These are phyloP conservation scores for Halcyon smyrnensis DNA, from an alignment of 2,797 vertebrate genomes.

Conservation along the genomic window DNA sequence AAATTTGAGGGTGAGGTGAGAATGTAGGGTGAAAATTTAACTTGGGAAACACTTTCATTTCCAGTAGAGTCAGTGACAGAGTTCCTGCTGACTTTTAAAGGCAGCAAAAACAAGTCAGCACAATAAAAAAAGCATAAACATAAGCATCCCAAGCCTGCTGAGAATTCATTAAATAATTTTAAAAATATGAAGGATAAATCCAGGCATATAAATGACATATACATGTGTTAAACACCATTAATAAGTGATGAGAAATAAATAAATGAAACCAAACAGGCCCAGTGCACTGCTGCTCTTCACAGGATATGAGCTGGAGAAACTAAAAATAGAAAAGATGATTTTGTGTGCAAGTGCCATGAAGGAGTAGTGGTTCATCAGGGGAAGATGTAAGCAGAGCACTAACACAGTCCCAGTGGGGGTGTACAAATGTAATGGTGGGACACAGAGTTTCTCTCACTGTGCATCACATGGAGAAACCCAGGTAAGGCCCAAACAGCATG, in stretches of 20 bases:
- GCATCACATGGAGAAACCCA: background rate
- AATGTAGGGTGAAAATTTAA: background rate
- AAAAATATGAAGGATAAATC: conserved; percentile 27
- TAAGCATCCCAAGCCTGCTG: background rate
- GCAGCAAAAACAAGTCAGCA: background rate
- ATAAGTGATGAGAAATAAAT: conserved; percentile 64
- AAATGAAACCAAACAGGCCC: conserved; percentile 27
- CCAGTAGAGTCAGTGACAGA: background rate
- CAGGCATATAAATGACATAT: conserved; percentile 38
- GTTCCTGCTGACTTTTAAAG: background rate
- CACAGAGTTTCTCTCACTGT: background rate
- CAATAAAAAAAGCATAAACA: background rate
- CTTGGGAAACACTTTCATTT: background rate
- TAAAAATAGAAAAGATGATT: conserved; percentile 57
- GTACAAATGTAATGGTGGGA: background rate
- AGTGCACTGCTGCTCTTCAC: background rate
- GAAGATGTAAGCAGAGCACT: conserved; percentile 22
- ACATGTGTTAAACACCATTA: conserved; percentile 46
- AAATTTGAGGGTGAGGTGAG: background rate
- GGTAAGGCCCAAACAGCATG: background rate
- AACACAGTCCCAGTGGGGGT: background rate
- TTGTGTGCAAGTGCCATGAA: conserved; percentile 27
- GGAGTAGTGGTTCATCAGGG: background rate
- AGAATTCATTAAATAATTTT: conserved; percentile 35
- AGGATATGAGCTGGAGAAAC: background rate